Evolutionary conservation across 2,113 vertebrate genomes (phyloP).

Genomic region (Acanthisitta chloris): DNA sequence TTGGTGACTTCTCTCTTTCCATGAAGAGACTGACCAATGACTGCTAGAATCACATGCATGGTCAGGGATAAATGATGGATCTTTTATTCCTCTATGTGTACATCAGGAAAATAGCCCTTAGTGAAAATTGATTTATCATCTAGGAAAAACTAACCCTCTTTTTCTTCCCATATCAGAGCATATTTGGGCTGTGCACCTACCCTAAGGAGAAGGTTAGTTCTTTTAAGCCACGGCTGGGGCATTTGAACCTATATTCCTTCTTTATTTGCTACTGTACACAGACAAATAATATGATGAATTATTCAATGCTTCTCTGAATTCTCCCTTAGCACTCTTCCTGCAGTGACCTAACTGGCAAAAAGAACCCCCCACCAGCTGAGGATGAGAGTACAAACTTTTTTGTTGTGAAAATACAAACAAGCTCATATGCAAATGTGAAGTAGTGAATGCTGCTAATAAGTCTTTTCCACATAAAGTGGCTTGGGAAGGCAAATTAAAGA

Average conservation of each 20-base stretch:
- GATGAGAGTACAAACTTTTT: neutral
- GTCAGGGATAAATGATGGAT: neutral
- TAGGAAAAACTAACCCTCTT: neutral
- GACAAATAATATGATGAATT: neutral
- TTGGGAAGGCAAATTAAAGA: conserved; percentile 9
- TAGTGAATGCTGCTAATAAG: neutral
- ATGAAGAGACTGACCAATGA: neutral
- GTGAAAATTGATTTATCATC: neutral
- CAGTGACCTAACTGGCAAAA: neutral
- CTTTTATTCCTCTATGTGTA: neutral
- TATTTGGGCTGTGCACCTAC: neutral
- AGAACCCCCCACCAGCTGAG: neutral
- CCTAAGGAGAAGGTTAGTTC: neutral
- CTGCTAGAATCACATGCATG: neutral
- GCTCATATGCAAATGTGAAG: neutral
- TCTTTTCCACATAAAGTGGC: neutral
- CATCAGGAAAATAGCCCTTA: neutral
- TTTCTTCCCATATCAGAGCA: neutral
- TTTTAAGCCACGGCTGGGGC: neutral
- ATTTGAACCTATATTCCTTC: neutral
- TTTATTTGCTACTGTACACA: neutral
- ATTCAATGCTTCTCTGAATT: neutral
- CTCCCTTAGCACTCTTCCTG: neutral
- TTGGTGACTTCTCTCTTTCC: neutral
- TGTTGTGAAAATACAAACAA: neutral